phyloP scores from a whole-genome alignment of 2,797 vertebrate genomes.

The Eulemur coronatus region DNA sequence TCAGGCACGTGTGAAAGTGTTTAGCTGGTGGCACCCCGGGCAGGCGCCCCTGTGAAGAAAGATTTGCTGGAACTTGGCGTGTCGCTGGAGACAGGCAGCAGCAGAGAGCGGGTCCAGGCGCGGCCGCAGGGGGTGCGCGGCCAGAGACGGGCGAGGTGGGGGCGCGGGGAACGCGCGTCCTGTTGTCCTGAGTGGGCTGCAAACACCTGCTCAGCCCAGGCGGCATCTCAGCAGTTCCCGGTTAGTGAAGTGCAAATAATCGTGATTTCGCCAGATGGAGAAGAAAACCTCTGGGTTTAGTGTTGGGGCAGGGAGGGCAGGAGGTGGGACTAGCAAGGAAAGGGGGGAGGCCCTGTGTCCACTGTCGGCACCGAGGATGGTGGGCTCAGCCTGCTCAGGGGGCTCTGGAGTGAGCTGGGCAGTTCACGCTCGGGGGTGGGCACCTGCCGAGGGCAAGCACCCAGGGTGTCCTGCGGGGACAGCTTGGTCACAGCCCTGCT shows the following conservation, averaged over 20 bases:
- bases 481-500: fast-evolving
- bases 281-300: not conserved
- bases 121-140: not conserved
- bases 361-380: fast-evolving
- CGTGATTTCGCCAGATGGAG: fast-evolving
- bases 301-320: not conserved
- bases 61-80: not conserved
- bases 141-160: not conserved
- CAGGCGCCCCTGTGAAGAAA: fast-evolving
- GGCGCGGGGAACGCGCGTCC: fast-evolving
- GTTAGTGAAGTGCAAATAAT: not conserved
- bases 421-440: too few species aligned
- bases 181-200: not conserved
- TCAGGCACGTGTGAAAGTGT: fast-evolving
- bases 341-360: not conserved
- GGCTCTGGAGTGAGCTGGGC: not conserved
- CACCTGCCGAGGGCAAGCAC: too few species aligned
- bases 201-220: not conserved
- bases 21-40: fast-evolving
- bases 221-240: not conserved
- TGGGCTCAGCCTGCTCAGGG: not conserved
- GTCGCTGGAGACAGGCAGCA: not conserved
- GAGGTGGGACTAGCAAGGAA: too few species aligned
- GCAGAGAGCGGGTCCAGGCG: not conserved
- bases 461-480: not conserved